These are phyloP conservation scores for Diadophis punctatus DNA, from an alignment of 2,113 vertebrate genomes.

Conservation along the genomic window DNA sequence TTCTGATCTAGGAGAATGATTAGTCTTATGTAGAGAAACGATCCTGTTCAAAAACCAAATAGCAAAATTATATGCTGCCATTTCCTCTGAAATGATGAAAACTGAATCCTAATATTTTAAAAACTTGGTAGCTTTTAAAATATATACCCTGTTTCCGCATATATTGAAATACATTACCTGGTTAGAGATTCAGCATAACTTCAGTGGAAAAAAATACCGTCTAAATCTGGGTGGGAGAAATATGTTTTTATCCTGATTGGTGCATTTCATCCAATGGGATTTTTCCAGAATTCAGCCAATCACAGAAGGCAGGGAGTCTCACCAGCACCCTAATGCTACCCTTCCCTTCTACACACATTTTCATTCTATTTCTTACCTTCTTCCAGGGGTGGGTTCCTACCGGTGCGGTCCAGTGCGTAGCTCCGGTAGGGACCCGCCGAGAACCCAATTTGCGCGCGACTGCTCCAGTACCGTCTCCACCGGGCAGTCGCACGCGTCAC, in stretches of 20 bases:
- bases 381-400: too few relatives aligned
- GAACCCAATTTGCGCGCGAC: too few relatives aligned
- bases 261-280: background rate
- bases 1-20: background rate
- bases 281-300: background rate
- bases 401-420: too few relatives aligned
- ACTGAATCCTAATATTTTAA: background rate
- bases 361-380: background rate
- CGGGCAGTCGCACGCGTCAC: too few relatives aligned
- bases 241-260: background rate
- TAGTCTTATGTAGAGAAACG: background rate
- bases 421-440: too few relatives aligned
- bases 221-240: background rate
- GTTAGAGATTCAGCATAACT: background rate
- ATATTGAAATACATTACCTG: background rate
- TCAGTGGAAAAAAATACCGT: background rate
- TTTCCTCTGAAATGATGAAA: background rate
- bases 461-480: too few relatives aligned
- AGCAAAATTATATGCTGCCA: background rate
- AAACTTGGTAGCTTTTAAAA: background rate
- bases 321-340: background rate
- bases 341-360: background rate
- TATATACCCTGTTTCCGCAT: background rate
- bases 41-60: background rate
- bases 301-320: background rate